Evolutionary conservation across 2,888 invertebrate genomes (phyloP), one percentile per base, ranked within the genome.

Genomic region (Pterobdella sp.): DNA sequence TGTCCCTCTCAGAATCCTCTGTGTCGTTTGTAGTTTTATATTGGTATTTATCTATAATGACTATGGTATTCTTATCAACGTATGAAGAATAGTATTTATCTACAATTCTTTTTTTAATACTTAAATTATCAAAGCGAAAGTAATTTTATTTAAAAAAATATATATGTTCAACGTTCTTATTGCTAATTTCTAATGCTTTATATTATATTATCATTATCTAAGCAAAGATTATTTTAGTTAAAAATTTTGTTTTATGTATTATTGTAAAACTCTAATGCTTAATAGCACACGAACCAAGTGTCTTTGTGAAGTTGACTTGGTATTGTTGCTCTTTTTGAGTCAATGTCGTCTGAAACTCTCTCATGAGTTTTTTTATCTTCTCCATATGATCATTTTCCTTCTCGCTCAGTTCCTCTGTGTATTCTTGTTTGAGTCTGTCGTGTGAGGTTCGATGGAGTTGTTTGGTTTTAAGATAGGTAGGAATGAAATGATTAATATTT

Each of bases 301-400:
- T 32, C 32, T 29, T 60, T 31, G 60, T 35, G 56, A 71, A 71
- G 60, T 63, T 56, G 26, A 63, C 63, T 34, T 71, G 71, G 71
- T 71, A 71, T 36, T 71, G 52, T 35, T 71, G 60, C 63, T 71
- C 71, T 36, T 71, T 71, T 37, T 71, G 56, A 1, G 60, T 32
- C 71, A 71, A n/a, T 22, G 52, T 71, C 3, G 36, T 37, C 26
- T 71, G 71, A n/a, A 71, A 56, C 37, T 71, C 71, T 52, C 34
- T 71, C 35, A 71, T 32, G n/a, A 71, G n/a, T 34, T 71, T 32
- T 35, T 71, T 71, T 34, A 71, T 34, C 37, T 63, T 71, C 26
- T 22, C 60, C 2, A 7, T 7, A 37, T 71, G 31, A 10, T 56
- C 36, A 0, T 60, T 36, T 26, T 71, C 71, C 35, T 34, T 32